These are phyloP conservation scores for Bufo gargarizans DNA, from an alignment of 2,113 vertebrate species.

Conservation along the genomic window DNA sequence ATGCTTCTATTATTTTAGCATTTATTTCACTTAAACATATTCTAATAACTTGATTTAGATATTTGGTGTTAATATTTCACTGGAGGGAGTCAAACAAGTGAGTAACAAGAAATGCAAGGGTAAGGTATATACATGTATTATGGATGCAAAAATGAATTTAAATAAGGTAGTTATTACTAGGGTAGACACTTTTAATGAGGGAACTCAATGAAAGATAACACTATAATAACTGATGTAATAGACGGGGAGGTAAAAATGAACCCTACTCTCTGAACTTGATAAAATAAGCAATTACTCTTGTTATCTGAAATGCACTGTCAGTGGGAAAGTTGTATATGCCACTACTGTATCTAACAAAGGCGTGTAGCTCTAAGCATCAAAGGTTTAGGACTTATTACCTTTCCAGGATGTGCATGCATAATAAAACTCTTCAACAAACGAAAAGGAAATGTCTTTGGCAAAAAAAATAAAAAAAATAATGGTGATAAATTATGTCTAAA, in stretches of 20 bases:
- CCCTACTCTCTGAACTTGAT: slow-evolving; percentile 71
- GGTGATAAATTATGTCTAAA: slow-evolving; percentile 85
- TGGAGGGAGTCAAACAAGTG: neutral
- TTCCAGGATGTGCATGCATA: slow-evolving; percentile 69
- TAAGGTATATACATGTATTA: slow-evolving; percentile 8
- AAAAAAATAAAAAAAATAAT: slow-evolving; percentile 77
- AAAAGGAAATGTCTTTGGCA: slow-evolving; percentile 75
- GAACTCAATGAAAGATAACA: slow-evolving; percentile 43
- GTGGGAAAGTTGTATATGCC: slow-evolving; percentile 68
- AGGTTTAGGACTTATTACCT: slow-evolving; percentile 72
- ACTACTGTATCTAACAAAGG: slow-evolving; percentile 68
- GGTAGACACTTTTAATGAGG: slow-evolving; percentile 47
- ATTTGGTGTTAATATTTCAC: neutral
- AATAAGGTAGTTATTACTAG: slow-evolving; percentile 34
- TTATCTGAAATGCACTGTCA: slow-evolving; percentile 68
- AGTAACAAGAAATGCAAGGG: neutral
- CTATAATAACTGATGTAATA: slow-evolving; percentile 76
- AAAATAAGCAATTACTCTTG: slow-evolving; percentile 77
- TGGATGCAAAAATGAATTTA: slow-evolving; percentile 38
- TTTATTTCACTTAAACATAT: neutral
- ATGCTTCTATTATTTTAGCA: too few species aligned
- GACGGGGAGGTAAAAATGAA: slow-evolving; percentile 66
- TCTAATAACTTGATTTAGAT: too few species aligned
- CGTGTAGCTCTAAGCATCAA: slow-evolving; percentile 71
- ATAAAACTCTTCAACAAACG: slow-evolving; percentile 73